These are phyloP conservation scores for Macrobrachium nipponense DNA, from an alignment of 1,140 invertebrate genomes.

Conservation along the genomic window DNA sequence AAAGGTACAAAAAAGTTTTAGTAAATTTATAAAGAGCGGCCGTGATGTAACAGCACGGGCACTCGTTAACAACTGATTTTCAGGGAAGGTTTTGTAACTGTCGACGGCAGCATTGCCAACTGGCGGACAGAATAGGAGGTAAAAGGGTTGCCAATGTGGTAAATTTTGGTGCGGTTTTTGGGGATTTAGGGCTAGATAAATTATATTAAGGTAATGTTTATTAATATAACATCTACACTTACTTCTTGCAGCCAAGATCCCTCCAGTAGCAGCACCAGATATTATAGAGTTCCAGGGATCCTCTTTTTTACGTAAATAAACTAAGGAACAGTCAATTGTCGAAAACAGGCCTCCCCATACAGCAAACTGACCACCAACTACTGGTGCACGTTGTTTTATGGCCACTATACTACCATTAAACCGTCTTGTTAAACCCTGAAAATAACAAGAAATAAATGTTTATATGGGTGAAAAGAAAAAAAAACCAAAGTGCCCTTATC, in stretches of 20 bases:
- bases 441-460: constrained; percentile 63
- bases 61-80: too few relatives aligned
- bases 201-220: too few relatives aligned
- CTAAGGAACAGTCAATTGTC: constrained; percentile 95
- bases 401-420: constrained; percentile 83
- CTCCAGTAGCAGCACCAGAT: constrained; percentile 94
- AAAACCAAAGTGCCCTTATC: too few relatives aligned
- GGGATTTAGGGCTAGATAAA: too few relatives aligned
- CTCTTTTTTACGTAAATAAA: constrained; percentile 95
- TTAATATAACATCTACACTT: constrained; percentile 65
- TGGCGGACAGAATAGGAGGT: too few relatives aligned
- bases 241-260: constrained; percentile 92
- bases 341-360: constrained; percentile 97
- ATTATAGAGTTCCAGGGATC: constrained; percentile 99
- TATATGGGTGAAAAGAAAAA: neutral
- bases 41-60: too few relatives aligned
- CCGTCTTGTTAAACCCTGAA: constrained; percentile 69
- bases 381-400: constrained; percentile 88
- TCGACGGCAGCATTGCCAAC: too few relatives aligned
- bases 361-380: constrained; percentile 93
- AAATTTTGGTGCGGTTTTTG: too few relatives aligned
- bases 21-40: too few relatives aligned
- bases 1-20: too few relatives aligned
- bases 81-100: too few relatives aligned
- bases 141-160: too few relatives aligned